phyloP scores from a whole-genome alignment of 2,888 invertebrate genomes.

The Dioctria linearis region DNA sequence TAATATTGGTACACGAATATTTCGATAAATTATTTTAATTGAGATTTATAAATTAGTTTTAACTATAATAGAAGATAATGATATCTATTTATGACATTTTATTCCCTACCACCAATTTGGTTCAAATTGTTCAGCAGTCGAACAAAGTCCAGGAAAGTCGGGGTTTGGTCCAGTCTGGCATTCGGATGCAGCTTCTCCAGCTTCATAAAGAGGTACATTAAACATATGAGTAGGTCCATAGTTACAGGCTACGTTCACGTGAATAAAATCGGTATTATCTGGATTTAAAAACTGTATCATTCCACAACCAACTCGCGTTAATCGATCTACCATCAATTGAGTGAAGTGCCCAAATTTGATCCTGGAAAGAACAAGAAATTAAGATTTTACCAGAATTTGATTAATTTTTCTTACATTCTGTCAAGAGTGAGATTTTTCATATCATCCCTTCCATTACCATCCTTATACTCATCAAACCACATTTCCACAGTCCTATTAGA shows the following conservation, averaged over 20 bases:
- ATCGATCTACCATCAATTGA: conserved; percentile 67
- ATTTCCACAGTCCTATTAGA: conserved; percentile 63
- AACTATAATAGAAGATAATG: too few species aligned
- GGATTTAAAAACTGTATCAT: conserved; percentile 66
- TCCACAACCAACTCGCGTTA: conserved; percentile 69
- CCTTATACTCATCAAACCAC: conserved; percentile 67
- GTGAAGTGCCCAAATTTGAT: conserved; percentile 69
- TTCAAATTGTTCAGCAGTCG: conserved; percentile 51
- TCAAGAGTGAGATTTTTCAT: too few species aligned
- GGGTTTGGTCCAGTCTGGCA: conserved; percentile 66
- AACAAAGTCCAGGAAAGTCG: conserved; percentile 66
- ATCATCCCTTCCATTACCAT: conserved; percentile 64
- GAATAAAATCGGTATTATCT: conserved; percentile 64
- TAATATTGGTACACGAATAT: too few species aligned
- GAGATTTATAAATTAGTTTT: too few species aligned
- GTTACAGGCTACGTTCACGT: conserved; percentile 68
- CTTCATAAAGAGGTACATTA: conserved; percentile 65
- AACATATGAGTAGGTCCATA: conserved; percentile 68
- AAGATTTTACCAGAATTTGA: background rate
- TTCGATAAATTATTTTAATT: too few species aligned
- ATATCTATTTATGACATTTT: too few species aligned
- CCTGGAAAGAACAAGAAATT: conserved; percentile 60
- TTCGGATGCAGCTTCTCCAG: conserved; percentile 66
- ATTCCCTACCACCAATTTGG: too few species aligned
- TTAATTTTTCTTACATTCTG: too few species aligned